Percentiles rank a stretch among this genome's conserved stretches.
Evolutionary conservation across 2,797 vertebrate genomes (phyloP).

Genomic region (Phyllotis vaccarum): DNA sequence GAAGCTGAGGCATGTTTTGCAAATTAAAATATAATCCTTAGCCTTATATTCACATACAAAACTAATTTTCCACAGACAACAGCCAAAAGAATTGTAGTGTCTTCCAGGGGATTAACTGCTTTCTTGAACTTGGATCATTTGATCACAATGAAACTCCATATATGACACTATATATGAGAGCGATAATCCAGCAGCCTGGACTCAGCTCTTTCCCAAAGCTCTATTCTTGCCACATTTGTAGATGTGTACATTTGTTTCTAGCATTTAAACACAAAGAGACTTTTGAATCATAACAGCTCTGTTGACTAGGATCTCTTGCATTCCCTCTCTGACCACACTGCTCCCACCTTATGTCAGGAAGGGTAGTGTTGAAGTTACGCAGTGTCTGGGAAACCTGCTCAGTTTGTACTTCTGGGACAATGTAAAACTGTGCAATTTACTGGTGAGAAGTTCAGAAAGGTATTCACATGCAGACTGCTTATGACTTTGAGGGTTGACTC

Average conservation of each 20-base stretch:
- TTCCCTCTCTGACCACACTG: background rate
- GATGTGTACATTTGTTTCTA: conserved; percentile 15
- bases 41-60: background rate
- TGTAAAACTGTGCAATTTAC: background rate
- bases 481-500: background rate
- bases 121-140: background rate
- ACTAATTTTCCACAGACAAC: background rate
- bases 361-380: background rate
- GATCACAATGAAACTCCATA: conserved; percentile 27
- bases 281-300: background rate
- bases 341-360: no score
- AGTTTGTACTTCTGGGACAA: background rate
- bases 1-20: background rate
- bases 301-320: background rate
- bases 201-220: background rate
- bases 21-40: conserved; percentile 51
- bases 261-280: background rate
- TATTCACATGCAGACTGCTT: background rate
- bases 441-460: background rate
- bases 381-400: no score
- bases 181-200: background rate
- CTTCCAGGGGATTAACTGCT: background rate
- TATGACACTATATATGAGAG: background rate
- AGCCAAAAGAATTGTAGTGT: background rate
- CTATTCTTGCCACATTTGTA: background rate